Evolutionary conservation across 1,140 invertebrate genomes (phyloP).

Genomic region (Cecropterus lyciades): DNA sequence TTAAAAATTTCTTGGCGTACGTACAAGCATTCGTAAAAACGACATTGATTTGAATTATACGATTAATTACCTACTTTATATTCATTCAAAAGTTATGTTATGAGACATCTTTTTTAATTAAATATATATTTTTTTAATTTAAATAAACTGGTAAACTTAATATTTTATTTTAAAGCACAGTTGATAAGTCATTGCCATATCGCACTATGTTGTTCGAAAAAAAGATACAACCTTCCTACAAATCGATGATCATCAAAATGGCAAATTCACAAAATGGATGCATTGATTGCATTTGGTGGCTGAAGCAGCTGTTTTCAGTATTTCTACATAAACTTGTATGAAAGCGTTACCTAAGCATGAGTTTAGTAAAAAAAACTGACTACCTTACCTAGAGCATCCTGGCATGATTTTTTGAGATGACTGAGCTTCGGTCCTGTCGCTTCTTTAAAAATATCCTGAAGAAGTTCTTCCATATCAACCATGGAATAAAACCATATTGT

Average conservation of each 20-base stretch:
- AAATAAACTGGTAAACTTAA: too few species aligned
- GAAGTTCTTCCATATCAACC: constrained; percentile 91
- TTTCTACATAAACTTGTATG: background rate
- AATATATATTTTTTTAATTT: too few species aligned
- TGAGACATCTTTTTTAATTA: too few species aligned
- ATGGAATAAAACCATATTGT: constrained; percentile 44
- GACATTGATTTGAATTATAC: too few species aligned
- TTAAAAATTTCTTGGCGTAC: too few species aligned
- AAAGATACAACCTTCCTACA: background rate
- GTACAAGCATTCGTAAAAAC: too few species aligned
- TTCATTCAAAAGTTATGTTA: too few species aligned
- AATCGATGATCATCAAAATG: constrained; percentile 14
- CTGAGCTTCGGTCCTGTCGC: constrained; percentile 89
- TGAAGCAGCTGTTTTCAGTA: constrained; percentile 4
- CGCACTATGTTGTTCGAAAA: too few species aligned
- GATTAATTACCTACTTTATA: too few species aligned
- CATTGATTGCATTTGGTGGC: constrained; percentile 4
- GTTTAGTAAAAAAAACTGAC: background rate
- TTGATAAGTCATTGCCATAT: too few species aligned
- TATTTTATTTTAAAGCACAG: too few species aligned
- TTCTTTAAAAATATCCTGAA: constrained; percentile 91
- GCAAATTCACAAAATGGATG: constrained; percentile 15
- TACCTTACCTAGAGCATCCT: constrained; percentile 90
- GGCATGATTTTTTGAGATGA: constrained; percentile 89
- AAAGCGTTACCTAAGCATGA: background rate